A percentile compares a stretch with the other conserved stretches of the same genome.
These are phyloP conservation scores for Smittia sp. DNA, from an alignment of 2,888 invertebrate species.

Conservation along the genomic window DNA sequence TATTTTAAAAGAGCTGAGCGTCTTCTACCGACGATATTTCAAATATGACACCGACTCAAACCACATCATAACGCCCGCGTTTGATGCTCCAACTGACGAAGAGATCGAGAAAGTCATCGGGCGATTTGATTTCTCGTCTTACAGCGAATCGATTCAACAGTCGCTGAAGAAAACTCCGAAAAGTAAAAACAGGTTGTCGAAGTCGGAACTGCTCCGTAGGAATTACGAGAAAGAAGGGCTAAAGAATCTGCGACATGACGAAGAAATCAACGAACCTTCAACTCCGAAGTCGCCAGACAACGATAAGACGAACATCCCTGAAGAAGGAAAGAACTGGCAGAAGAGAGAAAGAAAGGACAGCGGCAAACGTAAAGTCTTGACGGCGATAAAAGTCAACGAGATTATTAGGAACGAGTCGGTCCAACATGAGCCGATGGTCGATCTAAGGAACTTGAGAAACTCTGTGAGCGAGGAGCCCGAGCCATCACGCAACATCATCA, in stretches of 20 bases:
- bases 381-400: conserved; percentile 49
- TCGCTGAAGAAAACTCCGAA: conserved; percentile 39
- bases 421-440: conserved; percentile 54
- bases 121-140: conserved; percentile 5
- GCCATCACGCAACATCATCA: conserved; percentile 27
- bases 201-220: conserved; percentile 47
- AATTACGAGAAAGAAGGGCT: conserved; percentile 52
- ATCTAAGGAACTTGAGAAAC: conserved; percentile 45
- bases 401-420: conserved; percentile 55
- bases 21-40: conserved; percentile 60
- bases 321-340: conserved; percentile 44
- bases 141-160: conserved; percentile 32
- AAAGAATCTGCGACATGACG: conserved; percentile 47
- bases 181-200: conserved; percentile 31
- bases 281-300: background rate
- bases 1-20: conserved; percentile 63
- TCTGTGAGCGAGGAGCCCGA: conserved; percentile 7
- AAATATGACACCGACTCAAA: conserved; percentile 61
- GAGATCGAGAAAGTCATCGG: conserved; percentile 52
- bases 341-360: conserved; percentile 53
- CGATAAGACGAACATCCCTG: background rate
- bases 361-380: conserved; percentile 50
- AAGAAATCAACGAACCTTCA: conserved; percentile 43
- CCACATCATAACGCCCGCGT: conserved; percentile 67
- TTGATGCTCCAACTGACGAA: conserved; percentile 62